These are phyloP conservation scores for Danio tinwini DNA, from an alignment of 2,797 vertebrate genomes.

Conservation along the genomic window DNA sequence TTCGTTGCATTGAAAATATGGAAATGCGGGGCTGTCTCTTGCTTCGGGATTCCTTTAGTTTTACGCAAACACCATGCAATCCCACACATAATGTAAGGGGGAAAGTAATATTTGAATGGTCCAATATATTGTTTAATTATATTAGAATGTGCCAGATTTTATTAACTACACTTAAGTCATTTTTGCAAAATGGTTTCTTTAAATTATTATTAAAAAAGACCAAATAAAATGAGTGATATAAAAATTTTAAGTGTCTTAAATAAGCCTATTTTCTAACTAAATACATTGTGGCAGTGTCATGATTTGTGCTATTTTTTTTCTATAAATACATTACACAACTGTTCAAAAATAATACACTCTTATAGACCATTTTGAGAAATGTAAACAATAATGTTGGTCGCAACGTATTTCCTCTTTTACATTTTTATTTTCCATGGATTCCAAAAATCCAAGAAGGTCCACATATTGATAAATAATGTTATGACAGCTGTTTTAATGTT, in stretches of 20 bases:
- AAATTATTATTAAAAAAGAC: background rate
- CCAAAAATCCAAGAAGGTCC: too few relatives aligned
- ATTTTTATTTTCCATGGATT: too few relatives aligned
- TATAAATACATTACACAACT: background rate
- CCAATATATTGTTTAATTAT: background rate
- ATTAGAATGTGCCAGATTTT: background rate
- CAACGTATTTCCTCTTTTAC: too few relatives aligned
- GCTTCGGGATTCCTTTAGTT: slow-evolving; percentile 1
- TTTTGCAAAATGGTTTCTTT: background rate
- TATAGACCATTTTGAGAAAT: too few relatives aligned
- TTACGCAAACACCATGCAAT: background rate
- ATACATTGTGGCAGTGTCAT: too few relatives aligned
- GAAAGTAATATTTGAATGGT: background rate
- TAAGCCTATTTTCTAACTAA: background rate
- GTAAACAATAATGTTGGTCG: too few relatives aligned
- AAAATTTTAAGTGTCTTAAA: background rate
- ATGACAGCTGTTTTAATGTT: too few relatives aligned
- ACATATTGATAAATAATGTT: too few relatives aligned
- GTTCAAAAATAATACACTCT: background rate
- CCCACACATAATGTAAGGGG: too few relatives aligned
- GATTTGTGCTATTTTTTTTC: background rate
- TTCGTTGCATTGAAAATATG: slow-evolving; percentile 20
- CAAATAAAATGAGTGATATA: background rate
- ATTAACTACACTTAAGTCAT: too few relatives aligned
- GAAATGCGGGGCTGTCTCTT: background rate